Percentiles rank a stretch among this genome's conserved stretches.
phyloP scores from a whole-genome alignment of 1,140 invertebrate species.

The Drosophila kanapiae region DNA sequence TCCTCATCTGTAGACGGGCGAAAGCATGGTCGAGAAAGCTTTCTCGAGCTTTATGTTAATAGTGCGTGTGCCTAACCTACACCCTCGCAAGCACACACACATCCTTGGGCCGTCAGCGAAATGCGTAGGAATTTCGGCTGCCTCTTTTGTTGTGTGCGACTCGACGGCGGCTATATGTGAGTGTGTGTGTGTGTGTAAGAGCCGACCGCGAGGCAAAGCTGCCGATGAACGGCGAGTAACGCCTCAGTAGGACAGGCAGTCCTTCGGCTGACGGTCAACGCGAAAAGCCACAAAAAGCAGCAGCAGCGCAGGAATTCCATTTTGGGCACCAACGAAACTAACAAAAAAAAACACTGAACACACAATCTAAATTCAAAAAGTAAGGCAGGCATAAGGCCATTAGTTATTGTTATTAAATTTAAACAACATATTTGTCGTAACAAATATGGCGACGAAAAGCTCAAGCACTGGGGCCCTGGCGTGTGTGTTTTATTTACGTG shows the following conservation, averaged over 20 bases:
- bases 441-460: constrained; percentile 41
- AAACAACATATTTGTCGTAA: constrained; percentile 14
- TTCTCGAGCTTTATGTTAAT: constrained; percentile 45
- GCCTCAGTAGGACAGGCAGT: constrained; percentile 80
- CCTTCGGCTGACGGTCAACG: constrained; percentile 81
- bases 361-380: constrained; percentile 25
- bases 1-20: neutral
- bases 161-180: constrained; percentile 8
- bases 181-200: constrained; percentile 27
- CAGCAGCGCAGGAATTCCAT: constrained; percentile 31
- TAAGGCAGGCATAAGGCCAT: constrained; percentile 12
- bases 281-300: constrained; percentile 65
- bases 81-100: constrained; percentile 42
- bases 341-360: constrained; percentile 13
- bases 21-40: constrained; percentile 28
- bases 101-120: constrained; percentile 30
- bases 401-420: constrained; percentile 13
- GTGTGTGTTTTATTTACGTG: constrained; percentile 47
- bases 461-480: constrained; percentile 3
- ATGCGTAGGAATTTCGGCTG: constrained; percentile 75
- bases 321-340: constrained; percentile 28
- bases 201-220: constrained; percentile 35
- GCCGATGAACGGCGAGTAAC: constrained; percentile 45
- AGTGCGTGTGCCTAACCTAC: constrained; percentile 76
- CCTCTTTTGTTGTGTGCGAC: constrained; percentile 44